Conservation (phyloP, 2,113 vertebrate genomes). For the Ornithorhynchus anatinus region DNA sequence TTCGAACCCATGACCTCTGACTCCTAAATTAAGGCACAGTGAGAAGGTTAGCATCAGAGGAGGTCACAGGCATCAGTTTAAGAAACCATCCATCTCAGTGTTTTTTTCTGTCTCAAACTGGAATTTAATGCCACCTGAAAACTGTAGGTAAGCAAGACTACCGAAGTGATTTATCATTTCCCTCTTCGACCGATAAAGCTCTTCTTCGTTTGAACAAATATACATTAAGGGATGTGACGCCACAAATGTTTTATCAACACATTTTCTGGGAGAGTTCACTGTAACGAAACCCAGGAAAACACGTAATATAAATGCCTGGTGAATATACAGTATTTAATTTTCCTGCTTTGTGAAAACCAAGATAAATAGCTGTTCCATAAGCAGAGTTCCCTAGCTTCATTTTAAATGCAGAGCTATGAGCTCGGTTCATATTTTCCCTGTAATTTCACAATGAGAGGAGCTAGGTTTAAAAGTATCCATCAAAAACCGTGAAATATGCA, state of each 20-base stretch:
- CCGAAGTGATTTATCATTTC: constrained; percentile 62
- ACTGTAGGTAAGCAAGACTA: constrained; percentile 53
- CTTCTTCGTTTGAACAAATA: constrained; percentile 66
- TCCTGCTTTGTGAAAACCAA: constrained; percentile 46
- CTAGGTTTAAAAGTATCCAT: constrained; percentile 16
- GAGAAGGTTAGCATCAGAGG: too few relatives aligned
- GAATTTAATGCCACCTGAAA: constrained; percentile 54
- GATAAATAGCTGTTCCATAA: constrained; percentile 43
- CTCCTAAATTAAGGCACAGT: too few relatives aligned
- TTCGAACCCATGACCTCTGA: too few relatives aligned
- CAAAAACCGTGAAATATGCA: constrained; percentile 10
- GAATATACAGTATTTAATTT: constrained; percentile 43
- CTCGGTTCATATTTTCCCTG: constrained; percentile 27
- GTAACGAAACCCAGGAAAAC: constrained; percentile 41
- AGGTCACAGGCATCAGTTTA: not conserved
- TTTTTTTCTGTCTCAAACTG: constrained; percentile 44
- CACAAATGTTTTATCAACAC: constrained; percentile 49
- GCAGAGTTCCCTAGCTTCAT: constrained; percentile 10
- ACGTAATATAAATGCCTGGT: constrained; percentile 27
- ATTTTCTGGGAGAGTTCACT: constrained; percentile 19
- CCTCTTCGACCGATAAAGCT: constrained; percentile 61
- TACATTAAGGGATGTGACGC: constrained; percentile 43
- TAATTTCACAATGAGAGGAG: constrained; percentile 23
- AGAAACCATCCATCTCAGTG: constrained; percentile 40
- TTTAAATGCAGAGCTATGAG: constrained; percentile 24